phyloP scores from a whole-genome alignment of 1,140 invertebrate genomes.

The Halictus rubicundus region DNA sequence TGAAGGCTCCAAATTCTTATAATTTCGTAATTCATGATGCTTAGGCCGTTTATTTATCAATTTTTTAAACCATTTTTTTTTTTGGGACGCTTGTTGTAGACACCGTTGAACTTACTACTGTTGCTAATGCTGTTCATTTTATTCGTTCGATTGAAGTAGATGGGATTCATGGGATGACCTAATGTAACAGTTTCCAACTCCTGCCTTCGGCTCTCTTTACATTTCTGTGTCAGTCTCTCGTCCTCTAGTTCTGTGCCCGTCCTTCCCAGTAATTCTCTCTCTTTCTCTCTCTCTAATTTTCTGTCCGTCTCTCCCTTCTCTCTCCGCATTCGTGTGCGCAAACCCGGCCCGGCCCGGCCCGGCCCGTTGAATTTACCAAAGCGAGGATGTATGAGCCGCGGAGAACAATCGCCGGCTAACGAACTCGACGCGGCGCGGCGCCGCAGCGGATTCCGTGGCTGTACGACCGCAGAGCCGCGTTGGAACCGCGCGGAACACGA shows the following conservation, averaged over 20 bases:
- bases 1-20: no score
- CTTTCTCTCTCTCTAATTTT: neutral
- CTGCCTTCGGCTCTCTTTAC: no score
- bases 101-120: no score
- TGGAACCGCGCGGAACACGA: neutral
- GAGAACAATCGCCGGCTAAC: constrained; percentile 72
- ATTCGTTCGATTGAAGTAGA: no score
- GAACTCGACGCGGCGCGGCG: constrained; percentile 52
- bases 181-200: no score
- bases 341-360: neutral
- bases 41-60: no score
- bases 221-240: neutral
- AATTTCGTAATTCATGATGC: no score
- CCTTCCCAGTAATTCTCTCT: neutral
- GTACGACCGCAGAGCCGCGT: neutral
- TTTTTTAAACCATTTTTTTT: no score
- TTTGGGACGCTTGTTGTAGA: no score
- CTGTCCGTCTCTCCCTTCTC: neutral
- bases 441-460: constrained; percentile 25
- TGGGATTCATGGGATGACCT: no score
- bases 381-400: constrained; percentile 31
- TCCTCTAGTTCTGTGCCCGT: neutral
- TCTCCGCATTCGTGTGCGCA: neutral
- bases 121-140: no score
- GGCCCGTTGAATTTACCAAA: constrained; percentile 41